phyloP scores from a whole-genome alignment of 2,888 invertebrate genomes.

The Drosophila pseudotalamancana region DNA sequence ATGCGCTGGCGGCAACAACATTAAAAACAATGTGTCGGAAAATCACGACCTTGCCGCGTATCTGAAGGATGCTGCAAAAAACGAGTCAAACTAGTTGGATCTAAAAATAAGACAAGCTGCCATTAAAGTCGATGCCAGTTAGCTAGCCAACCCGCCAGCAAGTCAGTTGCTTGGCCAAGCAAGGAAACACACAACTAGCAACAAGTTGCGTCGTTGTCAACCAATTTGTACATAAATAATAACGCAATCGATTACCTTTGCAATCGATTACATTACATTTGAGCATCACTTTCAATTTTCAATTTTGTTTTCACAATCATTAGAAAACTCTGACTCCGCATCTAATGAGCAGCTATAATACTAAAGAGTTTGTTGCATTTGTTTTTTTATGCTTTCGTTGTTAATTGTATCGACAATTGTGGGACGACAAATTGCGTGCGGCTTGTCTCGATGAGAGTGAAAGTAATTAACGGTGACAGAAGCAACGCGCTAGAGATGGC shows the following conservation, averaged over 20 bases:
- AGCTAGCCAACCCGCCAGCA: background rate
- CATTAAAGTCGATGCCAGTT: constrained; percentile 30
- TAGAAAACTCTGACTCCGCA: constrained; percentile 20
- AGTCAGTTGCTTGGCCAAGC: constrained; percentile 8
- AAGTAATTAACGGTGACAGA: constrained; percentile 68
- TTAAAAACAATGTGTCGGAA: constrained; percentile 50
- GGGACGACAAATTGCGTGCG: constrained; percentile 54
- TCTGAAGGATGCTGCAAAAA: constrained; percentile 60
- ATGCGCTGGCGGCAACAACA: constrained; percentile 57
- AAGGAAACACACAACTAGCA: constrained; percentile 30
- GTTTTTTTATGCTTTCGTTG: constrained; percentile 44
- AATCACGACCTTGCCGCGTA: constrained; percentile 54
- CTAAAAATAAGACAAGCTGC: constrained; percentile 55
- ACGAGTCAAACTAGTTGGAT: constrained; percentile 66
- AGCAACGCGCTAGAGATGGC: constrained; percentile 2
- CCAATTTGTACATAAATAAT: constrained; percentile 51
- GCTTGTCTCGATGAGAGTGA: constrained; percentile 49
- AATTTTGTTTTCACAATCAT: constrained; percentile 13
- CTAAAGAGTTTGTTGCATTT: constrained; percentile 10
- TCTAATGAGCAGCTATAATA: constrained; percentile 15
- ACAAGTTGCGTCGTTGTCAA: constrained; percentile 28
- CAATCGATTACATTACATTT: constrained; percentile 45
- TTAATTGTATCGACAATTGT: constrained; percentile 41
- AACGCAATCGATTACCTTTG: constrained; percentile 44
- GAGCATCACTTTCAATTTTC: constrained; percentile 52